Evolutionary conservation across 2,888 invertebrate species (phyloP).

Genomic region (Lycophotia porphyrea): DNA sequence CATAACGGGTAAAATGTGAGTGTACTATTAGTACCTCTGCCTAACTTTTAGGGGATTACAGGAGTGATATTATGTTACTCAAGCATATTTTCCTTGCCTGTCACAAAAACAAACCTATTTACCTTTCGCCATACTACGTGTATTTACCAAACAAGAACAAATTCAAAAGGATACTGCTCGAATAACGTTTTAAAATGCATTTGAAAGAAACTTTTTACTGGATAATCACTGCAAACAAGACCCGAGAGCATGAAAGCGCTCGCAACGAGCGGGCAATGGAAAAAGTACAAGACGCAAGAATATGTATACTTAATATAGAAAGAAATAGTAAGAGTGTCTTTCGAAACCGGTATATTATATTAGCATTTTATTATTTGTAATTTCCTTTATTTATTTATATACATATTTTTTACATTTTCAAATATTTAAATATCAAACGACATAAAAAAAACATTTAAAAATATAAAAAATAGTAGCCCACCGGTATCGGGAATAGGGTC

Average conservation of each 20-base stretch:
- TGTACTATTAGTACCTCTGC: background rate
- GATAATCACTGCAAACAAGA: slow-evolving; percentile 21
- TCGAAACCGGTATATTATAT: too few species aligned
- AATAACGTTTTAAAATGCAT: slow-evolving; percentile 36
- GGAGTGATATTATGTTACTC: background rate
- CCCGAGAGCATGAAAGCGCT: slow-evolving; percentile 26
- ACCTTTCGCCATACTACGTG: background rate
- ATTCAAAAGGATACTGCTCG: background rate
- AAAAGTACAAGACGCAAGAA: slow-evolving; percentile 29
- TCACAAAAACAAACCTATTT: slow-evolving; percentile 1
- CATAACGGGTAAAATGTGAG: background rate
- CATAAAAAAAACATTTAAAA: too few species aligned
- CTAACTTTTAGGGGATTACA: background rate
- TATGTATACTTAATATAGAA: background rate
- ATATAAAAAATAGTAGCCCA: too few species aligned
- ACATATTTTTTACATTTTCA: too few species aligned
- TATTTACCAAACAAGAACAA: background rate
- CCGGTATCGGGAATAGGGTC: too few species aligned
- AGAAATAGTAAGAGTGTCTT: slow-evolving; percentile 6
- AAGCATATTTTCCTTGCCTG: background rate
- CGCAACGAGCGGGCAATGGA: slow-evolving; percentile 5
- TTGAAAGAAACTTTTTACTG: slow-evolving; percentile 34
- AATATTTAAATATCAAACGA: too few species aligned
- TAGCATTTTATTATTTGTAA: too few species aligned
- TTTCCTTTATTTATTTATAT: too few species aligned